Conservation (phyloP, 92 coral and sea anemone species). For the Phenganax subtilis region DNA sequence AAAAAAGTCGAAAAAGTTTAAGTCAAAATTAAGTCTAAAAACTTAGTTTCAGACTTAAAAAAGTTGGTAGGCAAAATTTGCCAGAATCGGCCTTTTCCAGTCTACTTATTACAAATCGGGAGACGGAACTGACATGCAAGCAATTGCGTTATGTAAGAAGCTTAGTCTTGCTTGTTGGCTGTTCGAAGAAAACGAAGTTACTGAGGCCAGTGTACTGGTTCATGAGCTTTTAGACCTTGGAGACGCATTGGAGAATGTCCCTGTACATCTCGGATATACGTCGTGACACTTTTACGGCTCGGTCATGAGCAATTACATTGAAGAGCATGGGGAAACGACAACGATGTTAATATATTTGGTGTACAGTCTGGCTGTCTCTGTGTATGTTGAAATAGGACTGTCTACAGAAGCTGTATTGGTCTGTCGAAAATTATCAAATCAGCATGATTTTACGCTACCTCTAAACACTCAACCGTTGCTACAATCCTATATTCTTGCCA, state of each 20-base stretch:
- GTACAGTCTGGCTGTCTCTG: slow-evolving; percentile 10
- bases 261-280: neutral
- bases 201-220: neutral
- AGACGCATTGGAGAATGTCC: neutral
- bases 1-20: too few relatives aligned
- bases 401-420: neutral
- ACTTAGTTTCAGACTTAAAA: too few relatives aligned
- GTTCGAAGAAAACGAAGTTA: slow-evolving; percentile 4
- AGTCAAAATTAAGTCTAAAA: too few relatives aligned
- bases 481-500: neutral
- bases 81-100: too few relatives aligned
- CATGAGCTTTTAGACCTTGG: neutral
- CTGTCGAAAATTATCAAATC: slow-evolving; percentile 7
- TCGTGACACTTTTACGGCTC: neutral
- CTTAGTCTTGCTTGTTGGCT: slow-evolving; percentile 17
- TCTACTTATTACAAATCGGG: slow-evolving; percentile 20
- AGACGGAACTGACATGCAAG: neutral
- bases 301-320: slow-evolving; percentile 2
- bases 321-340: slow-evolving; percentile 4
- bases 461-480: neutral
- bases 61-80: too few relatives aligned
- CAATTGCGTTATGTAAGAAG: neutral
- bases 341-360: neutral
- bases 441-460: neutral
- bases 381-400: neutral